Evolutionary conservation across 2,888 invertebrate genomes (phyloP).

Genomic region (Gibbula magus): DNA sequence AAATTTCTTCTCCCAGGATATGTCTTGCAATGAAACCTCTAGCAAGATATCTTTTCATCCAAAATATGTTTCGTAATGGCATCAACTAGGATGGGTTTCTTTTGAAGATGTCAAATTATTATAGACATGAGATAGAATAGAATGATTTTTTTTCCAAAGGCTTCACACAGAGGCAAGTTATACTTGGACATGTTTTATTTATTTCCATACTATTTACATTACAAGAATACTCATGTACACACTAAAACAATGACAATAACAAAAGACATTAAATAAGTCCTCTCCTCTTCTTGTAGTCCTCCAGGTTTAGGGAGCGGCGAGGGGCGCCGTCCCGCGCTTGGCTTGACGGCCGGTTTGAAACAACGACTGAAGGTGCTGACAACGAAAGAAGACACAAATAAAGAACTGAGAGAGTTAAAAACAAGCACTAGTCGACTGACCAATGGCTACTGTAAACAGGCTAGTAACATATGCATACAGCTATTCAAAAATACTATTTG

Average conservation of each 20-base stretch:
- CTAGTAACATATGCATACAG: not conserved
- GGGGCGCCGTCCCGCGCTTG: slow-evolving; percentile 60
- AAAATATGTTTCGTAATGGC: too few species aligned
- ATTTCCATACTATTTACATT: slow-evolving; percentile 8
- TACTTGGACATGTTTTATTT: not conserved
- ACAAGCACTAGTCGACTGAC: not conserved
- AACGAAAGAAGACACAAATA: slow-evolving; percentile 2
- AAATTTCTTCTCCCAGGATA: too few species aligned
- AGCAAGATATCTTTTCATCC: too few species aligned
- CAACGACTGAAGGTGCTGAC: slow-evolving; percentile 62
- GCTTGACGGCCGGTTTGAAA: slow-evolving; percentile 57
- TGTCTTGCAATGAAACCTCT: too few species aligned
- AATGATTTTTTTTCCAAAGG: too few species aligned
- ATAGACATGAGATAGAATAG: too few species aligned
- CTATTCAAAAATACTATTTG: too few species aligned
- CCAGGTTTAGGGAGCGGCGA: slow-evolving; percentile 72
- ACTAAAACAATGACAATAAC: slow-evolving; percentile 7
- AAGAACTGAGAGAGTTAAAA: too few species aligned
- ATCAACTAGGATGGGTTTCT: too few species aligned
- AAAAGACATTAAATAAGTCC: slow-evolving; percentile 66
- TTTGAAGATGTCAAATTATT: too few species aligned
- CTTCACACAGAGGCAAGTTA: too few species aligned
- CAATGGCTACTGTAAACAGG: not conserved
- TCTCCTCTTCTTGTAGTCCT: slow-evolving; percentile 74
- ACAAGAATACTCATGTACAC: slow-evolving; percentile 15